Percentiles rank a stretch among this genome's conserved stretches.
These are phyloP conservation scores for Antennarius maculatus DNA, from an alignment of 2,797 vertebrate genomes.

Conservation along the genomic window DNA sequence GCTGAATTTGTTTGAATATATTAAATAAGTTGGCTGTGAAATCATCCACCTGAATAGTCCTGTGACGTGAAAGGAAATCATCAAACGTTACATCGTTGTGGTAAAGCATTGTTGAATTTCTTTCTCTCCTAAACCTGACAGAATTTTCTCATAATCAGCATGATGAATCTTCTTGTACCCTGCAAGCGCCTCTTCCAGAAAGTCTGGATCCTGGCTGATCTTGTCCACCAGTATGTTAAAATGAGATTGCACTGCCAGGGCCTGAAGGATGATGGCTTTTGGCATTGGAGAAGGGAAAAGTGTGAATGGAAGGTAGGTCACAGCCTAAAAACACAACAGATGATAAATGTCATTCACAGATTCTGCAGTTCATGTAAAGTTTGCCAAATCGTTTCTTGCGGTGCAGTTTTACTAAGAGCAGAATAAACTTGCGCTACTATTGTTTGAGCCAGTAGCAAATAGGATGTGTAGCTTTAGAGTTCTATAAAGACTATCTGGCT, in stretches of 20 bases:
- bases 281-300: constrained; percentile 86
- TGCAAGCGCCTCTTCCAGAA: constrained; percentile 83
- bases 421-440: too few species aligned
- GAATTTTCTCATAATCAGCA: background rate
- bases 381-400: too few species aligned
- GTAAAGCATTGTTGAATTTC: too few species aligned
- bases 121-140: too few species aligned
- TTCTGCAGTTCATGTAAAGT: background rate
- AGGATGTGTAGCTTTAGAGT: too few species aligned
- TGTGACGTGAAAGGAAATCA: constrained; percentile 46
- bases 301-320: constrained; percentile 86
- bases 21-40: constrained; percentile 86
- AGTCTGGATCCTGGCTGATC: constrained; percentile 84
- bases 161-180: constrained; percentile 72
- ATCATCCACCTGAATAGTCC: constrained; percentile 86
- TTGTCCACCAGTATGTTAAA: constrained; percentile 88
- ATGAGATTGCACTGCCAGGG: constrained; percentile 84
- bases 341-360: background rate
- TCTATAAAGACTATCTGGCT: too few species aligned
- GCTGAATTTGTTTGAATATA: constrained; percentile 83
- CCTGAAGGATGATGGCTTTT: constrained; percentile 80
- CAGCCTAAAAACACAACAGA: constrained; percentile 73
- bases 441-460: too few species aligned
- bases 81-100: background rate
- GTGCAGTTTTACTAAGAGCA: too few species aligned